phyloP scores from a whole-genome alignment of 2,888 invertebrate genomes.

The Trichopoda pennipes region DNA sequence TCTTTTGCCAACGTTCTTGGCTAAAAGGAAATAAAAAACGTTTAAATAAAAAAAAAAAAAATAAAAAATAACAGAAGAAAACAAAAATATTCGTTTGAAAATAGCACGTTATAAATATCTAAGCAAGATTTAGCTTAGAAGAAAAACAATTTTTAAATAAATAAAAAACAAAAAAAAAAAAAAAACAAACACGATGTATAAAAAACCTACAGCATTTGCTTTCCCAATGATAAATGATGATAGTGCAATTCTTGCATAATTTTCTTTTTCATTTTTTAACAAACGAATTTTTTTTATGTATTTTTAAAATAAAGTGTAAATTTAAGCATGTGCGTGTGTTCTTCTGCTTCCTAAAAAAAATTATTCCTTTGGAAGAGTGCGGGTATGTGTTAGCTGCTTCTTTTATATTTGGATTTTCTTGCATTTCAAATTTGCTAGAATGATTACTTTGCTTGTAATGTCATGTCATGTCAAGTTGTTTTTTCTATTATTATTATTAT shows the following conservation, averaged over 20 bases:
- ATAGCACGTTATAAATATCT: constrained; percentile 62
- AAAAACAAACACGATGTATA: constrained; percentile 47
- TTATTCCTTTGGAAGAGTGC: background rate
- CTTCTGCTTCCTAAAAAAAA: constrained; percentile 4
- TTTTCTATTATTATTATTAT: constrained; percentile 2
- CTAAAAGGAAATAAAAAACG: constrained; percentile 12
- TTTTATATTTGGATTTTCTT: constrained; percentile 30
- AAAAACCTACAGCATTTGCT: constrained; percentile 47
- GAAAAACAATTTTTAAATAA: too few species aligned
- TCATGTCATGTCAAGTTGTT: constrained; percentile 65
- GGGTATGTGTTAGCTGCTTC: background rate
- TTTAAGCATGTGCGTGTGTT: constrained; percentile 3
- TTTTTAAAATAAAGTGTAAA: constrained; percentile 58
- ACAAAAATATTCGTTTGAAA: constrained; percentile 25
- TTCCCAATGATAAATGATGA: constrained; percentile 65
- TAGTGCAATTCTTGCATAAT: constrained; percentile 68
- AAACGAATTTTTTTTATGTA: constrained; percentile 21
- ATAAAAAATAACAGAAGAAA: constrained; percentile 8
- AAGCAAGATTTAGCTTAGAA: constrained; percentile 46
- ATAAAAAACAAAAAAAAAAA: too few species aligned
- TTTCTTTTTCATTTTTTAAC: constrained; percentile 29
- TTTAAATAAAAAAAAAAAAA: constrained; percentile 36
- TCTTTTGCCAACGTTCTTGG: constrained; percentile 17
- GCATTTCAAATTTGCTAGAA: constrained; percentile 58
- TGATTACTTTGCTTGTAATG: constrained; percentile 67